Base-by-base conservation (phyloP, 2,888 invertebrate genomes). In the Cataglyphis rosenhaueri region DNA sequence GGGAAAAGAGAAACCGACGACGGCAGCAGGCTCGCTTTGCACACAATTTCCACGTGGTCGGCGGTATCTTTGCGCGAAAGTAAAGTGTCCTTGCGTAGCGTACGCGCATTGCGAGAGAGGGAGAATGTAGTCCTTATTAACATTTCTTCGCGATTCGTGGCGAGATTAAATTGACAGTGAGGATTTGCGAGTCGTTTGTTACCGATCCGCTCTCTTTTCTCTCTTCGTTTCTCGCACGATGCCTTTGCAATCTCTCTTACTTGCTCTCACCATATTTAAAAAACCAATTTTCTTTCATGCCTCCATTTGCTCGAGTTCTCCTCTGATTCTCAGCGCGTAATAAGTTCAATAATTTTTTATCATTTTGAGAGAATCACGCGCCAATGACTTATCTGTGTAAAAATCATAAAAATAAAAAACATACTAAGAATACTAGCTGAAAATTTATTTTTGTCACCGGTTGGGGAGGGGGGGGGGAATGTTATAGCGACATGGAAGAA, bases 111-210 rank as follows among this genome's bases (percentile, higher is more conserved):
- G 82, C 84, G 82, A 62, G 62, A 78, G 82, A 76, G 85, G 35
- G 62, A 81, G 75, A 48, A 90, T 89, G 91, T 92, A 21, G 91
- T 90, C 94, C 94, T 94, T 94, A 94, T 94, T 94, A 94, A 94
- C 94, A 94, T 94, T 94, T 94, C 93, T 93, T 90, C 91, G 92
- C 94, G 94, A 94, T 94, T 93, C 93, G 92, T 92, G 92, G 92
- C 92, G 92, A 94, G 94, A 94, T 94, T 94, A 94, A 94, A 94
- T 94, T 94, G 94, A 94, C 94, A 94, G 94, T 89, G 91, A 94
- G 94, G 94, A 94, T 94, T 94, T 94, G 94, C 94, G 94, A 94
- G 94, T 94, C 92, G 94, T 94, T 94, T 94, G 94, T 94, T 94
- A 93, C 89, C 87, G 83, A 55, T 79, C 68, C 65, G 66, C 55